Evolutionary conservation across 2,888 invertebrate genomes (phyloP).

Genomic region (Melanostoma scalare): DNA sequence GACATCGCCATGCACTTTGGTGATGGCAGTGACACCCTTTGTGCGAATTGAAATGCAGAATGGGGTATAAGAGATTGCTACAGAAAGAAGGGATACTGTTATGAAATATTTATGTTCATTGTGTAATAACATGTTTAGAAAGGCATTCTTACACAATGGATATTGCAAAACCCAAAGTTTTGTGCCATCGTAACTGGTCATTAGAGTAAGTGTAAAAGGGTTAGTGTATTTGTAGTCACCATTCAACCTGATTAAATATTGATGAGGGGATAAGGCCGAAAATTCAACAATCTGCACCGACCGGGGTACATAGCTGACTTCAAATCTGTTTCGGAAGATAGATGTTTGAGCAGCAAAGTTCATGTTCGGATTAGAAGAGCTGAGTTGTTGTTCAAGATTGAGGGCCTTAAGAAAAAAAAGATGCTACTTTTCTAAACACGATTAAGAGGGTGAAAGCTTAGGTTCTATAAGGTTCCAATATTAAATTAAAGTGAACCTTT

Average conservation of each 20-base stretch:
- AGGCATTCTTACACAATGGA: constrained; percentile 6
- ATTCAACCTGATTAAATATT: constrained; percentile 6
- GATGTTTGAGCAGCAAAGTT: too few species aligned
- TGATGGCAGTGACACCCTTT: constrained; percentile 19
- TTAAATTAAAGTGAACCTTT: too few species aligned
- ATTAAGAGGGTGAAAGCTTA: too few species aligned
- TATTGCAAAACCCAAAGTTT: not conserved
- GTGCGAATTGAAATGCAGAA: constrained; percentile 10
- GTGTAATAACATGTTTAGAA: constrained; percentile 11
- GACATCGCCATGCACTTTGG: constrained; percentile 31
- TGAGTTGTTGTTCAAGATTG: too few species aligned
- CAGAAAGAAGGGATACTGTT: constrained; percentile 5
- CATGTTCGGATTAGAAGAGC: too few species aligned
- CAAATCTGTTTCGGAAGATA: too few species aligned
- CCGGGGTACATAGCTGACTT: too few species aligned
- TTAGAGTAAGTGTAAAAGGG: not conserved
- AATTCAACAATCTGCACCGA: too few species aligned
- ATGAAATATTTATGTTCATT: not conserved
- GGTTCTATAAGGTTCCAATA: too few species aligned
- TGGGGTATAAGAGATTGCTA: constrained; percentile 28
- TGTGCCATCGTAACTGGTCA: constrained; percentile 5
- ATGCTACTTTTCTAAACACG: too few species aligned
- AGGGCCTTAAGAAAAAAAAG: too few species aligned
- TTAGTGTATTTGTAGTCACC: not conserved
- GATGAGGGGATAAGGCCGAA: not conserved